These are phyloP conservation scores for Drosophila seguyi DNA, from an alignment of 1,140 invertebrate genomes.

Conservation along the genomic window DNA sequence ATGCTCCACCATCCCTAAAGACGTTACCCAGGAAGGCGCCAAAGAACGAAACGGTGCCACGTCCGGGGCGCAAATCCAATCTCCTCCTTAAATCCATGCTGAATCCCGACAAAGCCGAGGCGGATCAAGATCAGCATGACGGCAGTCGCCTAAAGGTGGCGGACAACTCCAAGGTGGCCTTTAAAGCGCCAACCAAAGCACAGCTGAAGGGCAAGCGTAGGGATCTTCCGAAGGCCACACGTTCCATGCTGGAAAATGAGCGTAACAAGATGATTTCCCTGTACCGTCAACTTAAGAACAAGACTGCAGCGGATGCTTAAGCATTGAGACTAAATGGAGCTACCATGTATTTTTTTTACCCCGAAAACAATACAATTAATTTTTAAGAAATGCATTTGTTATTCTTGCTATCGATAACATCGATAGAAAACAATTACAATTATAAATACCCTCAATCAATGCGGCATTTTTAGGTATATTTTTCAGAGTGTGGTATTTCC, in stretches of 20 bases:
- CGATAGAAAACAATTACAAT: not conserved
- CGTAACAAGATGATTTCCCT: conserved; percentile 87
- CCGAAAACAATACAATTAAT: not conserved
- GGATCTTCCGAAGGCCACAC: conserved; percentile 86
- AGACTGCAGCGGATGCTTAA: conserved; percentile 15
- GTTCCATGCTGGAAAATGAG: conserved; percentile 87
- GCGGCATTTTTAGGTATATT: not conserved
- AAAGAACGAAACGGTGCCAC: conserved; percentile 73
- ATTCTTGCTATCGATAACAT: not conserved
- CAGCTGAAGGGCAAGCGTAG: conserved; percentile 87
- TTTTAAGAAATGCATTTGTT: conserved; percentile 5
- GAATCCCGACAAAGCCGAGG: not conserved
- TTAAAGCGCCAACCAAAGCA: conserved; percentile 57
- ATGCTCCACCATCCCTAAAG: conserved; percentile 87
- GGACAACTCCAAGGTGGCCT: conserved; percentile 12
- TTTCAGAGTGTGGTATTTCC: not conserved
- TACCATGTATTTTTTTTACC: conserved; percentile 1
- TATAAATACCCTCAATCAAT: not conserved
- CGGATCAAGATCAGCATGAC: conserved; percentile 7
- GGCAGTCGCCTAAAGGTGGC: not conserved
- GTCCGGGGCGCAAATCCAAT: conserved; percentile 86
- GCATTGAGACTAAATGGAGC: conserved; percentile 8
- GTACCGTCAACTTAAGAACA: conserved; percentile 87
- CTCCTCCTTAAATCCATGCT: conserved; percentile 86
- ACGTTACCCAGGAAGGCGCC: conserved; percentile 85